Evolutionary conservation across 2,888 invertebrate genomes (phyloP).

Genomic region (Endotricha flammealis): DNA sequence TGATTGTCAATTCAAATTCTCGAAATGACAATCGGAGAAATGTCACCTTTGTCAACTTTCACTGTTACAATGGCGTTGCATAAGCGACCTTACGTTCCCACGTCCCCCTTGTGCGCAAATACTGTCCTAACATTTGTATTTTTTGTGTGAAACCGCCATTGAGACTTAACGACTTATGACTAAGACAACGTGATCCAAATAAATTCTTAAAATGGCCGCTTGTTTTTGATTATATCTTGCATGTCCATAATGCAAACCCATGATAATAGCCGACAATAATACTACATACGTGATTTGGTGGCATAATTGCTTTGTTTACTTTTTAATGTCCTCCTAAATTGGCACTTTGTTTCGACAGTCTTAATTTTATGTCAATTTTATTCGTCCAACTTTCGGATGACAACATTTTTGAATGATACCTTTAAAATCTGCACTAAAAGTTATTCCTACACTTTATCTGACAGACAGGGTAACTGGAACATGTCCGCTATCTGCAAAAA

Average conservation of each 20-base stretch:
- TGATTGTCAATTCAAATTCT: too few relatives aligned
- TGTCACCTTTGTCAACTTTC: constrained; percentile 4
- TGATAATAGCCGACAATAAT: constrained; percentile 62
- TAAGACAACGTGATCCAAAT: constrained; percentile 67
- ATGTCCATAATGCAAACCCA: constrained; percentile 54
- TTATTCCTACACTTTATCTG: too few relatives aligned
- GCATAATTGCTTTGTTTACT: constrained; percentile 41
- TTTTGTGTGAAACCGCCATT: constrained; percentile 51
- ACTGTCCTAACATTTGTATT: constrained; percentile 46
- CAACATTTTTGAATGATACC: background rate
- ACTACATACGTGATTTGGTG: constrained; percentile 64
- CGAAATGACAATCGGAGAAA: too few relatives aligned
- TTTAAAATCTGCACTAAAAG: too few relatives aligned
- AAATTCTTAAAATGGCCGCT: constrained; percentile 50
- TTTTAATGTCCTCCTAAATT: constrained; percentile 40
- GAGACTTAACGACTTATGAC: constrained; percentile 62
- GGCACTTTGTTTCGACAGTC: constrained; percentile 24
- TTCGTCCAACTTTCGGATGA: constrained; percentile 15
- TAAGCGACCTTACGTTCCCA: constrained; percentile 49
- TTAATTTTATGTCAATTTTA: constrained; percentile 15
- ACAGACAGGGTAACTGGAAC: too few relatives aligned
- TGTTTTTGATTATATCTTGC: constrained; percentile 59
- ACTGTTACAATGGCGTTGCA: constrained; percentile 4
- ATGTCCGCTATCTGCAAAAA: too few relatives aligned
- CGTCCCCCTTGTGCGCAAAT: constrained; percentile 43